A percentile compares a stretch with the other conserved stretches of the same genome.
Conservation (phyloP, 2,113 vertebrate genomes). For the Sorex fumeus region DNA sequence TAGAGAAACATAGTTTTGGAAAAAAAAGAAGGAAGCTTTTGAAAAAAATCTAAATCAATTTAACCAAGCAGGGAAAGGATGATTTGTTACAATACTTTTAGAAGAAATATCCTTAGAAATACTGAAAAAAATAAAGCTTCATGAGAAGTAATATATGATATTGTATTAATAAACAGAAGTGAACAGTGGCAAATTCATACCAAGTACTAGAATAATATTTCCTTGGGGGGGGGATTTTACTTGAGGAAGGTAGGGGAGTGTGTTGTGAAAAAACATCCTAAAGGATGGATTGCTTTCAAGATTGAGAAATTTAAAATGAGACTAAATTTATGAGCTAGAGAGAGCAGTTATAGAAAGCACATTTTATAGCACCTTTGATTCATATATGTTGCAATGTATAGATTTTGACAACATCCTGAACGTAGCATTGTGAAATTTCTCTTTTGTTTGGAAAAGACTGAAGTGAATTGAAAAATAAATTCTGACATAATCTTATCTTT, state of each 20-base stretch:
- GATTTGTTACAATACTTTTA: not conserved
- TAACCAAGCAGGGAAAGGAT: not conserved
- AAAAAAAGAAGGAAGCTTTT: not conserved
- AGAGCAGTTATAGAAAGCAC: not conserved
- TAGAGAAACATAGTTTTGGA: not conserved
- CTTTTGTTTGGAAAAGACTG: constrained; percentile 6
- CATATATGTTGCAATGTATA: not conserved
- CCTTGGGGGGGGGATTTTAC: too few species aligned
- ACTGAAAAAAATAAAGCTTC: not conserved
- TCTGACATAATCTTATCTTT: constrained; percentile 60
- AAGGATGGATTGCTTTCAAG: too few species aligned
- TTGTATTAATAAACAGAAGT: too few species aligned
- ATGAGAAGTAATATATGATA: not conserved
- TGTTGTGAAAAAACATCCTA: too few species aligned
- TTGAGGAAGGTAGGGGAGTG: too few species aligned
- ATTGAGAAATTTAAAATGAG: too few species aligned
- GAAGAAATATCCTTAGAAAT: not conserved
- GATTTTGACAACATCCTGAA: not conserved
- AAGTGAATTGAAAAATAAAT: constrained; percentile 73
- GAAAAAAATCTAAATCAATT: constrained; percentile 6
- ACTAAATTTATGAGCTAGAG: not conserved
- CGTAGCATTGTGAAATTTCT: not conserved
- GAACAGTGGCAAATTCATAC: not conserved
- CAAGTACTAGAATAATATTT: not conserved
- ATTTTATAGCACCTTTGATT: not conserved